Conservation (phyloP, 2,797 vertebrate species). For the Sphenopsis melanotis region DNA sequence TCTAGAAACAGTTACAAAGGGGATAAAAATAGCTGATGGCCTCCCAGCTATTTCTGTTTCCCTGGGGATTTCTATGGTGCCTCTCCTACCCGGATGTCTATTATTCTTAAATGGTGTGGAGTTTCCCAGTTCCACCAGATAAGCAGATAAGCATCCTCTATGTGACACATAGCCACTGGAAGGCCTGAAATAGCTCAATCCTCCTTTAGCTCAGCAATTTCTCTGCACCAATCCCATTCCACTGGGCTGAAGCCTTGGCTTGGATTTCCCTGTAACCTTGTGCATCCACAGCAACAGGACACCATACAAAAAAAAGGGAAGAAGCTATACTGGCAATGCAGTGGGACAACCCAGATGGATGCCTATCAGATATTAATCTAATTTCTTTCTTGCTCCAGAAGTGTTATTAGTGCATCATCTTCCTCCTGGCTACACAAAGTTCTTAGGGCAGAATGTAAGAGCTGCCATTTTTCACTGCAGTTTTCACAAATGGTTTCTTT, state of each 20-base stretch:
- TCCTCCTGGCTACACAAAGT: background rate
- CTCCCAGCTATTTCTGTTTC: background rate
- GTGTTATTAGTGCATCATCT: background rate
- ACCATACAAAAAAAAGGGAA: background rate
- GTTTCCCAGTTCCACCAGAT: background rate
- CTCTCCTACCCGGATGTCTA: background rate
- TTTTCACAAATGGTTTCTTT: background rate
- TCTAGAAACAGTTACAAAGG: background rate
- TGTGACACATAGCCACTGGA: background rate
- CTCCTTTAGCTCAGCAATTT: background rate
- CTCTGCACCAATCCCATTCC: background rate
- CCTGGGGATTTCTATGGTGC: background rate
- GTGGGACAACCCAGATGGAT: background rate
- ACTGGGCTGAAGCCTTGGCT: background rate
- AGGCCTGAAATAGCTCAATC: background rate
- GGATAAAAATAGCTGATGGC: background rate
- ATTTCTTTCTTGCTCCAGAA: background rate
- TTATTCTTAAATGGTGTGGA: background rate
- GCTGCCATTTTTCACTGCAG: background rate
- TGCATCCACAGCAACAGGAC: background rate
- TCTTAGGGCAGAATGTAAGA: background rate
- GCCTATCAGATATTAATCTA: background rate
- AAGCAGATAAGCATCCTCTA: background rate
- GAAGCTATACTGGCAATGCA: background rate
- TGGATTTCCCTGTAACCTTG: background rate